Percentiles rank a stretch among this genome's conserved stretches.
phyloP scores from a whole-genome alignment of 2,888 invertebrate species.

The Clunio marinus region DNA sequence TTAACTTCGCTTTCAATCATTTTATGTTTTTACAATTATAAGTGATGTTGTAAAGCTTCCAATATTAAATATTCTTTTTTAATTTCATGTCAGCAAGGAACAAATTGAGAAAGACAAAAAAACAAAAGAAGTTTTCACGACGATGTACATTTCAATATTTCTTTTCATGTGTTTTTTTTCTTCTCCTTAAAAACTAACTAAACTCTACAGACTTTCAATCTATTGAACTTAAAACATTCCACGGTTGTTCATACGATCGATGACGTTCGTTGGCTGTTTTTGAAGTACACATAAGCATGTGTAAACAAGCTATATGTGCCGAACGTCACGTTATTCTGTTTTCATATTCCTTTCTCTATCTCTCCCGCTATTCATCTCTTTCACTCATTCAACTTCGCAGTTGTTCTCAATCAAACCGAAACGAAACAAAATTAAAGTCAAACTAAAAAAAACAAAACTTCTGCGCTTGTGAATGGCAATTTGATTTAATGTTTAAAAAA shows the following conservation, averaged over 20 bases:
- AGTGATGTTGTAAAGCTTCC: too few relatives aligned
- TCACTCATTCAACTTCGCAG: neutral
- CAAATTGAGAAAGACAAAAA: neutral
- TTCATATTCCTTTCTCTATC: constrained; percentile 9
- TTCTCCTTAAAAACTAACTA: neutral
- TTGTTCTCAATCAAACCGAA: neutral
- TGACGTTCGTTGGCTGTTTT: neutral
- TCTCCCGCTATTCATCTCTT: neutral
- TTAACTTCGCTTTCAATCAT: too few relatives aligned
- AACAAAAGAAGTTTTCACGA: neutral
- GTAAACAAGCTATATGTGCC: neutral
- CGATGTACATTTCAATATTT: constrained; percentile 24
- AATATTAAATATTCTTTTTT: too few relatives aligned
- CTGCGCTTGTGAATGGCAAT: constrained; percentile 17
- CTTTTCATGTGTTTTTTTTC: too few relatives aligned
- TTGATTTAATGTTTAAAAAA: constrained; percentile 11
- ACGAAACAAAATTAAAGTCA: neutral
- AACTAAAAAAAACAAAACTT: constrained; percentile 6
- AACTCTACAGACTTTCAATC: neutral
- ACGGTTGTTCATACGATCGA: neutral
- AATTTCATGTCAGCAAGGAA: too few relatives aligned
- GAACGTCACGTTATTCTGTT: constrained; percentile 1
- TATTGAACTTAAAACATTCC: neutral
- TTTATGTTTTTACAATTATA: too few relatives aligned
- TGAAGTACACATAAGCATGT: too few relatives aligned